phyloP scores from a whole-genome alignment of 2,888 invertebrate genomes.

The Micoletzkya japonica region DNA sequence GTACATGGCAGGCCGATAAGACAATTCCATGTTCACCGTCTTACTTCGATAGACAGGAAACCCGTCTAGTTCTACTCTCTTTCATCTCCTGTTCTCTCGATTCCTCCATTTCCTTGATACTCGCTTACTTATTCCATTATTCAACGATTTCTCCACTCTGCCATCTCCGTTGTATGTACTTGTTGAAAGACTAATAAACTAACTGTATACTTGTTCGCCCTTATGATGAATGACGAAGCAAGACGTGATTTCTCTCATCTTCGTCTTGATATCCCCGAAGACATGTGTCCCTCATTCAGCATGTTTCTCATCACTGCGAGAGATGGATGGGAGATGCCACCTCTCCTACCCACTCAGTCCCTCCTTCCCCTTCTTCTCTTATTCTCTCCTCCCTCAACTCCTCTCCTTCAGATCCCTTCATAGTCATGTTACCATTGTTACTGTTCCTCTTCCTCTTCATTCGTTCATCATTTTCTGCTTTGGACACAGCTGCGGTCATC shows the following conservation, averaged over 20 bases:
- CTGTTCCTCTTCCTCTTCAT: neutral
- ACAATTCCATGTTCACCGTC: no score
- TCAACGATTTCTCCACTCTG: no score
- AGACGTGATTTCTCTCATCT: neutral
- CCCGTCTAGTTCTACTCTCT: neutral
- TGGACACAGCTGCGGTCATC: slow-evolving; percentile 52
- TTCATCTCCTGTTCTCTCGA: slow-evolving; percentile 2
- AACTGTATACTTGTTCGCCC: no score
- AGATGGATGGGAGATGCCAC: slow-evolving; percentile 6
- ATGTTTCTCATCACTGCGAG: slow-evolving; percentile 24
- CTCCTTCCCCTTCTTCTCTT: neutral
- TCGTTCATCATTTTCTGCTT: slow-evolving; percentile 28
- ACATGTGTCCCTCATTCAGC: slow-evolving; percentile 16
- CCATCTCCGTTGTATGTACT: no score
- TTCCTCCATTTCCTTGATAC: neutral
- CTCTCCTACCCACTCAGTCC: neutral
- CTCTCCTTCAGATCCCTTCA: neutral
- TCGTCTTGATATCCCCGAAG: neutral
- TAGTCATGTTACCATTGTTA: neutral
- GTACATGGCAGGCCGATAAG: slow-evolving; percentile 16
- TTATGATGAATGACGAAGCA: no score
- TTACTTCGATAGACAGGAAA: no score
- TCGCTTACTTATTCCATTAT: no score
- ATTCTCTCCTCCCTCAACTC: neutral
- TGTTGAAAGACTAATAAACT: no score